These are phyloP conservation scores for Labeo rohita DNA, from an alignment of 2,113 vertebrate species.

Conservation along the genomic window DNA sequence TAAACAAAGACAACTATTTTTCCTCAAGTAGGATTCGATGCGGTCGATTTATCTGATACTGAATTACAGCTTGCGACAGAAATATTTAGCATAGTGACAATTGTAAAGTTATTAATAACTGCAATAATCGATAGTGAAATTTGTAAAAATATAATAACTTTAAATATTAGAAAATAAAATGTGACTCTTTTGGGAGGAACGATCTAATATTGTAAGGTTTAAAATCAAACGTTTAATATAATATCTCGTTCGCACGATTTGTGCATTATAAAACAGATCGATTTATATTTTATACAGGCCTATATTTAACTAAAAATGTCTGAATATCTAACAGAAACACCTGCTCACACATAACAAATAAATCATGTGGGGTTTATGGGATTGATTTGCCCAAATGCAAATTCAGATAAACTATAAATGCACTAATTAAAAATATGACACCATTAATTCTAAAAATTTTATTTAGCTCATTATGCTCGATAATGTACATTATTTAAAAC, in stretches of 20 bases:
- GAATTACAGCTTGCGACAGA: neutral
- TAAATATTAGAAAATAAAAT: neutral
- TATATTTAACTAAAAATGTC: neutral
- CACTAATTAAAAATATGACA: neutral
- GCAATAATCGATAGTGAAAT: neutral
- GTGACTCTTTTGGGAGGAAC: neutral
- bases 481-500: neutral
- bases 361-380: neutral
- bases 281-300: neutral
- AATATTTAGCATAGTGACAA: neutral
- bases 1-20: neutral
- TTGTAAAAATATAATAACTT: neutral
- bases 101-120: neutral
- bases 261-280: neutral
- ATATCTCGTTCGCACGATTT: neutral
- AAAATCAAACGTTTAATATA: neutral
- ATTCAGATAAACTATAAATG: neutral
- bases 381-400: neutral
- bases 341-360: neutral
- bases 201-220: neutral
- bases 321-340: neutral
- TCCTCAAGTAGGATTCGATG: neutral
- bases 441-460: neutral
- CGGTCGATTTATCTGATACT: neutral
- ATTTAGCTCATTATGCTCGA: neutral